Evolutionary conservation across 2,113 vertebrate species (phyloP).

Genomic region (Hyperoodon ampullatus): DNA sequence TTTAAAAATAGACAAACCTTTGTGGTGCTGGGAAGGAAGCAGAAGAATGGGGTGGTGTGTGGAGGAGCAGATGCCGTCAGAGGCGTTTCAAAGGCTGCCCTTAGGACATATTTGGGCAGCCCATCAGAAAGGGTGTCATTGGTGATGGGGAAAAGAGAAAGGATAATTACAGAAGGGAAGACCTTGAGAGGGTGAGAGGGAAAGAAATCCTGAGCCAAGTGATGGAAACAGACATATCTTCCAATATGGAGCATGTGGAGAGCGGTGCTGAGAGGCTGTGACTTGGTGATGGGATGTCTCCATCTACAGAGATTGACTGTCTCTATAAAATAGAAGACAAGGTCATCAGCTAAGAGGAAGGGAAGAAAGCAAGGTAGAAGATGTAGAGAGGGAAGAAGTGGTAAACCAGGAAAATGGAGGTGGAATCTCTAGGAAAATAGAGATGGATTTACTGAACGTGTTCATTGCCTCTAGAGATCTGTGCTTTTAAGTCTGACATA

Average conservation of each 20-base stretch:
- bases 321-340: no score
- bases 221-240: not conserved
- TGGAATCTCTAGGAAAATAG: not conserved
- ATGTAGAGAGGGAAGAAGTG: rapidly evolving
- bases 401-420: not conserved
- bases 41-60: not conserved
- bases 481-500: not conserved
- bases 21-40: not conserved
- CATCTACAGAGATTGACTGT: rapidly evolving
- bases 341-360: not conserved
- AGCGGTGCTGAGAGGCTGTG: not conserved
- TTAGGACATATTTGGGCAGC: not conserved
- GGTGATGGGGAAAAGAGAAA: not conserved
- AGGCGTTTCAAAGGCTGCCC: no score
- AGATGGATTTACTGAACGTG: not conserved
- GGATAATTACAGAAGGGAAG: not conserved
- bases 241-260: not conserved
- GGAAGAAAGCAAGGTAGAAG: not conserved
- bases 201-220: not conserved
- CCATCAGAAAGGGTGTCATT: not conserved
- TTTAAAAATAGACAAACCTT: not conserved
- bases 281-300: rapidly evolving
- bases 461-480: not conserved
- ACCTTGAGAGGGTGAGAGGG: not conserved
- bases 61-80: not conserved